Evolutionary conservation across 2,113 vertebrate genomes (phyloP), one percentile per base, ranked within the genome.

Genomic region (Setophaga kirtlandii): DNA sequence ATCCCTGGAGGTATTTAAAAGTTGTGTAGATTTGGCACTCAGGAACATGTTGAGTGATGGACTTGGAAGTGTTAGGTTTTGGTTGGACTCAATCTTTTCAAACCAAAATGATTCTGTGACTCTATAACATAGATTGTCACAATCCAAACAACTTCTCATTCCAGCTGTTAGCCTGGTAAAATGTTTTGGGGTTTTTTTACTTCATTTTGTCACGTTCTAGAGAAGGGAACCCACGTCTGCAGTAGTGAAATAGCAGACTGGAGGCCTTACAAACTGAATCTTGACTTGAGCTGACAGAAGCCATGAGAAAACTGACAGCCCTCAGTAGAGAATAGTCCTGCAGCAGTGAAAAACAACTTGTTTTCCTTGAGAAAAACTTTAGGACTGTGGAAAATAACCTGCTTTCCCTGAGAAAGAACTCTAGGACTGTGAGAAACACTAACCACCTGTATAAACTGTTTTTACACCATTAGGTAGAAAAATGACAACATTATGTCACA

Each of bases 171-270:
- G 33, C 5, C 28, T 67, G 46, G 10, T 25, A 79, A 41, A 56
- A 42, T 35, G 11, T 76, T 67, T 59, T 35, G 8, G 15, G 5
- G 0, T 1, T n/a, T 50, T 60, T 46, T 81, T 13, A 0, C 17
- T 74, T 50, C 0, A 1, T 78, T 41, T 77, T 31, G 5, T 46
- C 30, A 46, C 21, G 4, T 78, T 87, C 76, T 69, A 28, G 22
- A 67, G 65, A 56, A 46, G n/a, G 19, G 11, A 84, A 46, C 6
- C 14, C 12, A 37, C 5, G 1, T 39, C 8, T 39, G 24, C 27
- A 35, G 35, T 60, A 16, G 16, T 39, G 59, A 60, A 60, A 60
- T 39, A 39, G 25, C 59, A 39, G 35, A 24, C 24, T 35, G 39
- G 35, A 60, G 59, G 35, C 16, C 16, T 60, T 27, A 13, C 24